Evolutionary conservation across 2,888 invertebrate genomes (phyloP).

Genomic region (Drosophila nr. perissopoda): DNA sequence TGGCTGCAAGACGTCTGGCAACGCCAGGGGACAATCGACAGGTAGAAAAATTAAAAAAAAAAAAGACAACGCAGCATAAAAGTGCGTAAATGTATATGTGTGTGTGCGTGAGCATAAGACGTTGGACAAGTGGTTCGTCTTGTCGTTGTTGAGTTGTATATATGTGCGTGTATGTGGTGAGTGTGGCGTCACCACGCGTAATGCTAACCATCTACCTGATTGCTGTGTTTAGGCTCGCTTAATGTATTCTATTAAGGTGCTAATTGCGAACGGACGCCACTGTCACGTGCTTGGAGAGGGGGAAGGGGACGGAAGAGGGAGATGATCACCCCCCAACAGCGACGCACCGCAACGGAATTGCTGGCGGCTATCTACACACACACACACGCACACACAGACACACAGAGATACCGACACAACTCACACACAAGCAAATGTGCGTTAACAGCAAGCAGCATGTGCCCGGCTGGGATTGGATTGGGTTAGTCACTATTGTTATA

Average conservation of each 20-base stretch:
- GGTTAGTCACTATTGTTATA: conserved; percentile 57
- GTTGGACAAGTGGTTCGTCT: conserved; percentile 54
- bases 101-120: conserved; percentile 25
- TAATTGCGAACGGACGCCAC: conserved; percentile 64
- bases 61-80: conserved; percentile 50
- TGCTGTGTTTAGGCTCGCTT: conserved; percentile 45
- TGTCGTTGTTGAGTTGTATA: conserved; percentile 16
- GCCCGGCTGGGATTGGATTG: conserved; percentile 40
- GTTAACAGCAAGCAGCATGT: conserved; percentile 34
- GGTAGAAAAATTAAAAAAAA: conserved; percentile 55
- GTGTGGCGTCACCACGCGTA: conserved; percentile 65
- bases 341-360: conserved; percentile 13
- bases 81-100: conserved; percentile 42
- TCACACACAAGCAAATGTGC: conserved; percentile 36
- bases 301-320: background rate
- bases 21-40: conserved; percentile 66
- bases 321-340: conserved; percentile 3
- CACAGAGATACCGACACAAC: background rate
- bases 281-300: conserved; percentile 28
- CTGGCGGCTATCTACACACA: conserved; percentile 24
- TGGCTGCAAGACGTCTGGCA: conserved; percentile 61
- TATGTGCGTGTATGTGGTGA: conserved; percentile 11
- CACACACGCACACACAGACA: conserved; percentile 15
- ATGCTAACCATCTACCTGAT: conserved; percentile 47
- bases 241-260: conserved; percentile 79